Conservation (phyloP, 2,888 invertebrate genomes). For the Fissipunctia ypsillon region DNA sequence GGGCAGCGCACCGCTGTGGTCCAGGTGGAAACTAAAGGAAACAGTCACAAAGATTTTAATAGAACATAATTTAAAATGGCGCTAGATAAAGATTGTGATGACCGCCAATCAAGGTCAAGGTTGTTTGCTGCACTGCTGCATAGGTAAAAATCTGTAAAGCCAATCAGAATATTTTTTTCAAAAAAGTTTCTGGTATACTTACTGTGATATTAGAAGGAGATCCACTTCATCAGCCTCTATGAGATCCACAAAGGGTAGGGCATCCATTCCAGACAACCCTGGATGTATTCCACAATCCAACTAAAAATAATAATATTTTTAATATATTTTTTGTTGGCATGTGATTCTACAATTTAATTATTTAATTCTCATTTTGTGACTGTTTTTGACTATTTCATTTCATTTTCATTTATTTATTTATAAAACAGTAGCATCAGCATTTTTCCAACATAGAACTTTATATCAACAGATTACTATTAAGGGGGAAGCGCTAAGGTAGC, state of each 20-base stretch:
- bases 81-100: background rate
- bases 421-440: background rate
- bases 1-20: conserved; percentile 99
- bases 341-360: background rate
- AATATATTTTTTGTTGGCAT: background rate
- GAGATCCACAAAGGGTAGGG: conserved; percentile 98
- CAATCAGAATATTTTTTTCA: background rate
- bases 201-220: conserved; percentile 98
- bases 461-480: too few species aligned
- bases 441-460: background rate
- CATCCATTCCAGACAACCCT: conserved; percentile 98
- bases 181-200: conserved; percentile 76
- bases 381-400: background rate
- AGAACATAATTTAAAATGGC: background rate
- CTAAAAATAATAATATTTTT: conserved; percentile 77
- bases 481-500: too few species aligned
- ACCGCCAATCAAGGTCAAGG: background rate
- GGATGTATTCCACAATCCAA: conserved; percentile 99
- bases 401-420: background rate
- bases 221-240: conserved; percentile 99
- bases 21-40: conserved; percentile 96
- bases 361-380: background rate
- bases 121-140: background rate
- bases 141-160: background rate
- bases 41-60: background rate